Evolutionary conservation across 2,797 vertebrate species (phyloP), one percentile per base, ranked within the genome.

Genomic region (Siniperca undulata): DNA sequence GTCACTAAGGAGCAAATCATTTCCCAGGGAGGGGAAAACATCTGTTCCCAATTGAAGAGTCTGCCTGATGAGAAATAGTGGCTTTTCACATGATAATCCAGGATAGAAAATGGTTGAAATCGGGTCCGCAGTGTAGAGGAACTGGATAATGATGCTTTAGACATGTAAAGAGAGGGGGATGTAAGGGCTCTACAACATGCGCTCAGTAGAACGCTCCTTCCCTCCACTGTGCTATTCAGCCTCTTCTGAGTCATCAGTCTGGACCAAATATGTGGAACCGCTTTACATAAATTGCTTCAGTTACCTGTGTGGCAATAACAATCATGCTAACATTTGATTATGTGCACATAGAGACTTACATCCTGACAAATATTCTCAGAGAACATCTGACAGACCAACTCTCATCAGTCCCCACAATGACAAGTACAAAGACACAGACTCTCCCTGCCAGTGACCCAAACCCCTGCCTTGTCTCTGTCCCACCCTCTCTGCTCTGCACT

Each of bases 21-120:
- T 93, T 95, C 92, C 93, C 88, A 91, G 84, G 90, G 89, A 92
- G 92, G 78, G 56, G 75, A 84, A 91, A 95, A 93, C 95, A 95
- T 93, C 94, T 95, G 95, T 93, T 95, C 85, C 83, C 90, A 89
- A 91, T 94, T 94, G 89, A 95, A 86, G 89, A 89, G 76, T 76
- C 77, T 77, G 78, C 81, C 81, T 91, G 89, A 92, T 69, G 82
- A 93, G 86, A 81, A 92, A 89, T 85, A 84, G 85, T 46, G 53
- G 53, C 86, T 92, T 95, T 93, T 92, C 91, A 86, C 91, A 92
- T 92, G 92, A 93, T 92, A 93, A 94, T 94, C 86, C 81, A 80
- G 81, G 79, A 89, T 22, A 94, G 85, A 90, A 89, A 88, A 91
- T 36, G 84, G 88, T 83, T 88, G 91, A 89, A 92, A 91, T 84